phyloP scores from a whole-genome alignment of 2,797 vertebrate species.

The Sebastes hubbsi region DNA sequence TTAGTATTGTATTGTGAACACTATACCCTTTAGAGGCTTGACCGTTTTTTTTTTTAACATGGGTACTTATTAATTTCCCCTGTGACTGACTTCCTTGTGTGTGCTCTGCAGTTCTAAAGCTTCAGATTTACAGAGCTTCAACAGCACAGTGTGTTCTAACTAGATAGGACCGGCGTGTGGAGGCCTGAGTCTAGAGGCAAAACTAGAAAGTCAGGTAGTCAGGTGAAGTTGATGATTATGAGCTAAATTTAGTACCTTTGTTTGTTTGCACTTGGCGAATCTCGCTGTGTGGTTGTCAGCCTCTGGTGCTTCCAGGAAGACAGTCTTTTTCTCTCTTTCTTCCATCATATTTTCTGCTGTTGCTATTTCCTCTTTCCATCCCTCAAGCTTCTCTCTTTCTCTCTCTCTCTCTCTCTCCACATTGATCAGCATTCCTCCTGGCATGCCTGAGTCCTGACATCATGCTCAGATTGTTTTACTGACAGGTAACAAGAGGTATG shows the following conservation, averaged over 20 bases:
- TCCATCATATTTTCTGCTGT: background rate
- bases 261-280: background rate
- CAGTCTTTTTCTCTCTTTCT: background rate
- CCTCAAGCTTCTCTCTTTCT: background rate
- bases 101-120: background rate
- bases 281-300: conserved; percentile 4
- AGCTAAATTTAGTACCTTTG: conserved; percentile 11
- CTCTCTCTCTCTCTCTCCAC: background rate
- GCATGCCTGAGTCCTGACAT: conserved; percentile 16
- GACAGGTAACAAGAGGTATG: background rate
- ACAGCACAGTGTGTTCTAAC: background rate
- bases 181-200: background rate
- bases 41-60: background rate
- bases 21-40: background rate
- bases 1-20: background rate
- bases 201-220: conserved; percentile 14
- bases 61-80: background rate
- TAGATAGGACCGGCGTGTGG: background rate
- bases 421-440: conserved; percentile 13
- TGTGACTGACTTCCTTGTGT: background rate
- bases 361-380: background rate
- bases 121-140: background rate
- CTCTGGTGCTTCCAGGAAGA: background rate
- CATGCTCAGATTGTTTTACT: conserved; percentile 6
- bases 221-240: background rate